A percentile compares a stretch with the other conserved stretches of the same genome.
These are phyloP conservation scores for Upupa epops DNA, from an alignment of 2,113 vertebrate genomes.

Conservation along the genomic window DNA sequence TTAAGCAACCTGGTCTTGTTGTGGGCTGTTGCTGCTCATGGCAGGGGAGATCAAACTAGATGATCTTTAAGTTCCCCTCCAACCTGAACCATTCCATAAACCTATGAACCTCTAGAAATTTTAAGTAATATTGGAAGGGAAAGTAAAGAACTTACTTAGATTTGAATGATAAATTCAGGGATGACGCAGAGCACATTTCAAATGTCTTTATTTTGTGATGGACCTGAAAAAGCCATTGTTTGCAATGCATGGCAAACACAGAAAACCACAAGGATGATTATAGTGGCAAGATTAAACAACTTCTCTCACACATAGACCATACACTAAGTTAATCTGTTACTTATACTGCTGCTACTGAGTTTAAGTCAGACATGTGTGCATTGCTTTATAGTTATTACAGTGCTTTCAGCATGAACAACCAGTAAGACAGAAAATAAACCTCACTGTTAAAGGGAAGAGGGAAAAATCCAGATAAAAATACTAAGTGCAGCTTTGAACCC, in stretches of 20 bases:
- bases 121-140: background rate
- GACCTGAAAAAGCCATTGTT: background rate
- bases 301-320: background rate
- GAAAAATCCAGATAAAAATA: background rate
- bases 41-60: too few relatives aligned
- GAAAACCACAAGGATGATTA: background rate
- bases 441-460: background rate
- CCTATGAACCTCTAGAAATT: background rate
- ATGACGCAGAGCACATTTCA: background rate
- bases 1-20: too few relatives aligned
- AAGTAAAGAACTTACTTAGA: background rate
- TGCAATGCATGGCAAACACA: accelerated
- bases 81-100: too few relatives aligned
- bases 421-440: background rate
- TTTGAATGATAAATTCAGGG: background rate
- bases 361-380: background rate
- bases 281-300: background rate
- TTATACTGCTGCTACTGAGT: background rate
- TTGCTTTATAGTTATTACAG: background rate
- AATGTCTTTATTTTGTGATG: background rate
- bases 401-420: background rate
- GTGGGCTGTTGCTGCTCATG: too few relatives aligned
- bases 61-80: too few relatives aligned
- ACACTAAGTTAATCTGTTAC: background rate
- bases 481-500: background rate